These are phyloP conservation scores for Corythornis vintsioides DNA, from an alignment of 2,113 vertebrate genomes.

Conservation along the genomic window DNA sequence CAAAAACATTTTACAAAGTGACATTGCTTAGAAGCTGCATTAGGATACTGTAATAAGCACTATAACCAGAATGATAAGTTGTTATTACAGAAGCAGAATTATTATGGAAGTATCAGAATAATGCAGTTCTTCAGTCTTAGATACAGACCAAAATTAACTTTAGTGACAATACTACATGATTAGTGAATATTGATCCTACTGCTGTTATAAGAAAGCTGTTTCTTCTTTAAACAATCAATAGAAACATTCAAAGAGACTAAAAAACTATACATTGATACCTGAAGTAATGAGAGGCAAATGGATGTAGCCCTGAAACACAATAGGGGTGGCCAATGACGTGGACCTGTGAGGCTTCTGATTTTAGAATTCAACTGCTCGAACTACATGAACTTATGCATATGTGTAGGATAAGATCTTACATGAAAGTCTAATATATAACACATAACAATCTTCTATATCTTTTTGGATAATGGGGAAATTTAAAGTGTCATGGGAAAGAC, in stretches of 20 bases:
- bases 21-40: not conserved
- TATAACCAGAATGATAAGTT: not conserved
- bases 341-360: not conserved
- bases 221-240: not conserved
- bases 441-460: not conserved
- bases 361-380: not conserved
- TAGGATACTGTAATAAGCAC: not conserved
- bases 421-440: not conserved
- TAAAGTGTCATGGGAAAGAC: not conserved
- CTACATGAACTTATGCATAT: not conserved
- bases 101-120: not conserved
- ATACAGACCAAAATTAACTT: not conserved
- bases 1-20: not conserved
- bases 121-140: not conserved
- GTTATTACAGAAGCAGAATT: not conserved
- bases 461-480: not conserved
- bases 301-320: not conserved
- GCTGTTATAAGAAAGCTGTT: not conserved
- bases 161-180: not conserved
- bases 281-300: not conserved
- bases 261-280: not conserved
- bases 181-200: not conserved
- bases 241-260: not conserved
- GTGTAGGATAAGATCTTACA: not conserved
- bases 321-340: not conserved